phyloP scores from a whole-genome alignment of 2,888 invertebrate genomes.

The Actias luna region DNA sequence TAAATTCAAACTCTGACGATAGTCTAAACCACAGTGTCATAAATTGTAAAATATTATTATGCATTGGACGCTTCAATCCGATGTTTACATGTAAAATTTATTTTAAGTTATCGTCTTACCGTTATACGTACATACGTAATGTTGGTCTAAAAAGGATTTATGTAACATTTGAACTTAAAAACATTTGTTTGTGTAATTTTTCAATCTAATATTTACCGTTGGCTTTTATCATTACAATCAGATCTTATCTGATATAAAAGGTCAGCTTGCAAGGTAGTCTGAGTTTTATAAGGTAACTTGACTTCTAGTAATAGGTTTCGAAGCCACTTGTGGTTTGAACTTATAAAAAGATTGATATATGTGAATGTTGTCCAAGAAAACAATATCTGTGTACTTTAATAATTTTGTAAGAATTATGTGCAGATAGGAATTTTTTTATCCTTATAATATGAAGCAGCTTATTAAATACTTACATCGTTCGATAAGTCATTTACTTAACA shows the following conservation, averaged over 20 bases:
- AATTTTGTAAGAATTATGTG: too few species aligned
- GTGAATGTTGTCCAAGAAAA: too few species aligned
- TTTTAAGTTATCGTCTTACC: neutral
- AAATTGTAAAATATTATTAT: neutral
- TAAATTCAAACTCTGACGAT: neutral
- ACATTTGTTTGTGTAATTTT: neutral
- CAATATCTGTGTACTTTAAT: neutral
- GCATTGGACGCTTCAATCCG: neutral
- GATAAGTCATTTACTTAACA: too few species aligned
- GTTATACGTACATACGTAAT: neutral
- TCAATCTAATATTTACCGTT: neutral
- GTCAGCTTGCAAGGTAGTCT: neutral
- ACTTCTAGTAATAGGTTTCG: neutral
- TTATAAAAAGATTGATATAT: too few species aligned
- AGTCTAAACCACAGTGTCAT: neutral
- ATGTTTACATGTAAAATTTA: constrained; percentile 6
- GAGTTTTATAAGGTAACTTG: neutral
- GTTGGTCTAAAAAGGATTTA: neutral
- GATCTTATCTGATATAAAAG: neutral
- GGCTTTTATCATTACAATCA: too few species aligned
- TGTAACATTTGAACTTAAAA: neutral
- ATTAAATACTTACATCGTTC: too few species aligned
- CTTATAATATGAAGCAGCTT: too few species aligned
- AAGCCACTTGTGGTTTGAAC: too few species aligned
- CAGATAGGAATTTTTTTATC: too few species aligned